These are phyloP conservation scores for Xestoiulus laeticollis DNA, from an alignment of 2,888 invertebrate species.

Conservation along the genomic window DNA sequence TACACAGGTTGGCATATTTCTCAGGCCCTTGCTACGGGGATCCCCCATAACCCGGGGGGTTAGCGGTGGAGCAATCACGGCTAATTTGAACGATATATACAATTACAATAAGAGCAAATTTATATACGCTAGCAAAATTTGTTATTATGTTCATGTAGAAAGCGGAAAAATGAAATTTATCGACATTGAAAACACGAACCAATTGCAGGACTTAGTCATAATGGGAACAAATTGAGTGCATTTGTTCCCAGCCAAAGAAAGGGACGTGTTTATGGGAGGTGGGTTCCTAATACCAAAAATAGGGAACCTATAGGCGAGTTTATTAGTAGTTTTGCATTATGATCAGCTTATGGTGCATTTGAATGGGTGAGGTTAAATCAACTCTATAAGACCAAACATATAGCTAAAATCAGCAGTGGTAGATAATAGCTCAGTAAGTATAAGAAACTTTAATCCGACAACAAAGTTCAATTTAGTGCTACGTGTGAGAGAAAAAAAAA, in stretches of 20 bases:
- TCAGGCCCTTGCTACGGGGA: too few relatives aligned
- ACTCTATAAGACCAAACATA: neutral
- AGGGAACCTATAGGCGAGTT: neutral
- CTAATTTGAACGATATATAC: neutral
- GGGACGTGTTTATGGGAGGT: neutral
- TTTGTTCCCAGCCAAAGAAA: neutral
- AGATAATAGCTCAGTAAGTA: neutral
- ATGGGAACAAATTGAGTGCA: slow-evolving; percentile 27
- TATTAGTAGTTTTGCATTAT: slow-evolving; percentile 30
- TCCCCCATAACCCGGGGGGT: neutral
- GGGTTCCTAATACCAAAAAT: neutral
- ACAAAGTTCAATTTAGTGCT: slow-evolving; percentile 33
- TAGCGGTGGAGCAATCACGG: neutral
- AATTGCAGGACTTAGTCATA: neutral
- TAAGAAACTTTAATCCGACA: slow-evolving; percentile 36
- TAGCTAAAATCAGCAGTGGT: neutral
- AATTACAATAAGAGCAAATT: neutral
- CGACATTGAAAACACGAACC: neutral
- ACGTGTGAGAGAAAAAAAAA: neutral
- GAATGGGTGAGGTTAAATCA: neutral
- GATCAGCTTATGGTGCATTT: neutral
- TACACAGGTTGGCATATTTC: neutral
- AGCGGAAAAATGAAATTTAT: neutral
- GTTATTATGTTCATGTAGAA: neutral
- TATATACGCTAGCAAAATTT: neutral